These are phyloP conservation scores for Drosophila parvula DNA, from an alignment of 1,140 invertebrate species.

Conservation along the genomic window DNA sequence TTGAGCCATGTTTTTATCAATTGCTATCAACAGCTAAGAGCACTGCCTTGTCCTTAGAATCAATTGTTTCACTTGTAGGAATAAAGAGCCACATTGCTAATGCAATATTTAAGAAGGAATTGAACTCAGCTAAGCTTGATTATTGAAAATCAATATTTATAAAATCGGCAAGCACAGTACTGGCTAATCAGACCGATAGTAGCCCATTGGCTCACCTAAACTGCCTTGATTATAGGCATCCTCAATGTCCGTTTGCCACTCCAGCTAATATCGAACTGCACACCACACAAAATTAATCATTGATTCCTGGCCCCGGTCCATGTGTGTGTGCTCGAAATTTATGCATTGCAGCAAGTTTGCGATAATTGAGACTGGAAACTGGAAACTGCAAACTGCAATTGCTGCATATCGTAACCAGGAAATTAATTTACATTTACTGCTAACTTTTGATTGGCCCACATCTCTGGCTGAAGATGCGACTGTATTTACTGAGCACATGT, in stretches of 20 bases:
- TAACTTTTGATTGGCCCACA: constrained; percentile 54
- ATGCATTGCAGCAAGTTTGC: constrained; percentile 69
- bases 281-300: constrained; percentile 74
- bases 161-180: neutral
- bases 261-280: constrained; percentile 37
- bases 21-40: constrained; percentile 3
- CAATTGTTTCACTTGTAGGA: neutral
- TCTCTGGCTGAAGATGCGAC: constrained; percentile 6
- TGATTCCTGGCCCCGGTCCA: constrained; percentile 26
- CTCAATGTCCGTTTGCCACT: constrained; percentile 5
- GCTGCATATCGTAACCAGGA: constrained; percentile 39
- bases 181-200: neutral
- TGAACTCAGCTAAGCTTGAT: neutral
- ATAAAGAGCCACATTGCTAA: neutral
- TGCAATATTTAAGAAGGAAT: too few relatives aligned
- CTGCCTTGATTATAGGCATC: constrained; percentile 11
- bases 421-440: constrained; percentile 64
- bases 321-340: constrained; percentile 55
- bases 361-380: constrained; percentile 59
- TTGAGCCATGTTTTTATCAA: constrained; percentile 51
- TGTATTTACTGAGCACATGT: constrained; percentile 26
- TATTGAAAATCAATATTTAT: constrained; percentile 8
- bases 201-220: neutral
- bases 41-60: constrained; percentile 1
- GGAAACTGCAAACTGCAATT: constrained; percentile 47